Percentiles rank a stretch among this genome's conserved stretches.
phyloP scores from a whole-genome alignment of 2,888 invertebrate genomes.

The Mamestra brassicae region DNA sequence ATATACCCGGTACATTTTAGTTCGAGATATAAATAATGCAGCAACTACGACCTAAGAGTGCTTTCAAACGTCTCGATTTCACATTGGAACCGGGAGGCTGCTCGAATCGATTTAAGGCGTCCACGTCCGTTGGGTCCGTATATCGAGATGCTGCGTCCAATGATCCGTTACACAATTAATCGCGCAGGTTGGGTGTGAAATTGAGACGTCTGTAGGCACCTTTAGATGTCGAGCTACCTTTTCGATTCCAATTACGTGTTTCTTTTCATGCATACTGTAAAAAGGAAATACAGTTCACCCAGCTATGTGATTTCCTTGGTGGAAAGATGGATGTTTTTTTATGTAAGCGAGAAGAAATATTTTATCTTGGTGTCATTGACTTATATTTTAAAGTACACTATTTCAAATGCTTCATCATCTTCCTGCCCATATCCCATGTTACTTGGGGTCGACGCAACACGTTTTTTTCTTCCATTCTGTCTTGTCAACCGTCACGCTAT shows the following conservation, averaged over 20 bases:
- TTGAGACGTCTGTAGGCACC: slow-evolving; percentile 48
- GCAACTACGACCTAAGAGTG: slow-evolving; percentile 42
- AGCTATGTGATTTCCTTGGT: not conserved
- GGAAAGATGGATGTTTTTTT: not conserved
- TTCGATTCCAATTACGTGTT: slow-evolving; percentile 40
- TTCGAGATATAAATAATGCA: slow-evolving; percentile 58
- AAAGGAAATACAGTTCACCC: slow-evolving; percentile 7
- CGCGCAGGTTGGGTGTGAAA: slow-evolving; percentile 48
- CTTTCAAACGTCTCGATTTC: slow-evolving; percentile 59
- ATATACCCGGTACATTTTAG: slow-evolving; percentile 17
- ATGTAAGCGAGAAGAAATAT: not conserved
- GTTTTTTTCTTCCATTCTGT: no score
- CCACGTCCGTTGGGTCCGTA: slow-evolving; percentile 38
- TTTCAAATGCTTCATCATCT: no score
- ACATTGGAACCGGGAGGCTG: slow-evolving; percentile 27
- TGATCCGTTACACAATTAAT: slow-evolving; percentile 61
- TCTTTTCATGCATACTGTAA: slow-evolving; percentile 32
- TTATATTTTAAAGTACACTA: no score
- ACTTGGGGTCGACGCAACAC: no score
- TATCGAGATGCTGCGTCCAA: slow-evolving; percentile 49
- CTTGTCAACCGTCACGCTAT: no score
- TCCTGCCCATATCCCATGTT: no score
- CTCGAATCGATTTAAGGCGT: slow-evolving; percentile 59
- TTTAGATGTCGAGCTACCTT: slow-evolving; percentile 34
- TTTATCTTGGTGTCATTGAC: not conserved